Conservation (phyloP, 1,140 invertebrate species). For the Pogonomyrmex californicus region DNA sequence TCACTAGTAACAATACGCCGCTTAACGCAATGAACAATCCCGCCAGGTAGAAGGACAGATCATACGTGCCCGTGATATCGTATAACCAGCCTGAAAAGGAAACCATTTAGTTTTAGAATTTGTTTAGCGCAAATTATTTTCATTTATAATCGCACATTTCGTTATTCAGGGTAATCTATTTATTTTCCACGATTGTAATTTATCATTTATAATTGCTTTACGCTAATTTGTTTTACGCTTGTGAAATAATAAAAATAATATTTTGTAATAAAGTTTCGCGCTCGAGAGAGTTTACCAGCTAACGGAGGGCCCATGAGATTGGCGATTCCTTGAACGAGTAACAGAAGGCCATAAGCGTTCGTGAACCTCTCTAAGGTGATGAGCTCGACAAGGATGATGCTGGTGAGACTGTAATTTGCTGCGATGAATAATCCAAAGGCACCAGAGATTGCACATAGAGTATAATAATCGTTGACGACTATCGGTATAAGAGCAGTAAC, state of each 20-base stretch:
- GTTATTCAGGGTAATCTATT: background rate
- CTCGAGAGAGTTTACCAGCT: conserved; percentile 89
- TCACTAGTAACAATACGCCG: conserved; percentile 92
- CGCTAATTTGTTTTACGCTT: background rate
- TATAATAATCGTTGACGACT: conserved; percentile 87
- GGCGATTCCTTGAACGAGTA: conserved; percentile 95
- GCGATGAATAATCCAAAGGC: conserved; percentile 95
- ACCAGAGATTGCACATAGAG: conserved; percentile 89
- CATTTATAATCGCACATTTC: background rate
- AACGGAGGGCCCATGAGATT: conserved; percentile 95
- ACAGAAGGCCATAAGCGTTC: conserved; percentile 95
- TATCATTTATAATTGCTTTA: background rate
- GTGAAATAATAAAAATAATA: too few species aligned
- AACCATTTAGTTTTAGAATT: background rate
- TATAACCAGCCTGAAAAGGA: conserved; percentile 92
- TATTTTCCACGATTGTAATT: background rate
- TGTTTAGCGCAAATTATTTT: background rate
- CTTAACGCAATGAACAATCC: conserved; percentile 95
- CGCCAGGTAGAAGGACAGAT: conserved; percentile 95
- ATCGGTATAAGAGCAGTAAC: conserved; percentile 91
- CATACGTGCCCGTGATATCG: conserved; percentile 92
- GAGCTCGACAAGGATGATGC: conserved; percentile 94
- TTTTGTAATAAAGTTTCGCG: background rate
- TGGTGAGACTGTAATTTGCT: conserved; percentile 95
- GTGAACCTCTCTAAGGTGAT: conserved; percentile 95